Conservation (phyloP, 1,140 invertebrate species). For the Lutraria rhynchaena region DNA sequence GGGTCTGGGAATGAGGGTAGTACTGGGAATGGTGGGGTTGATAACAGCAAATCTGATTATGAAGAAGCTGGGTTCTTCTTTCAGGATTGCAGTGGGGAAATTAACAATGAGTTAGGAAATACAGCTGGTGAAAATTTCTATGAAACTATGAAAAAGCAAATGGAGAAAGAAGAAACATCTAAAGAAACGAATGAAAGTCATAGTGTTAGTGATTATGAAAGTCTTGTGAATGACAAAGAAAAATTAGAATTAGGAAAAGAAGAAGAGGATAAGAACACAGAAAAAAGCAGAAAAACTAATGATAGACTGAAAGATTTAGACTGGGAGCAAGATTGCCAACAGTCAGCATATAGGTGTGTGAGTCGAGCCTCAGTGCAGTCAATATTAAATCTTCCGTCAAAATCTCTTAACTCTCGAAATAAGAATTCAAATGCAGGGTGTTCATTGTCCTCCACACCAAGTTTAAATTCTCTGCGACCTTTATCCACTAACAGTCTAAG, state of each 20-base stretch:
- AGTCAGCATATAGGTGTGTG: constrained; percentile 37
- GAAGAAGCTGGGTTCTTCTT: constrained; percentile 44
- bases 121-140: constrained; percentile 8
- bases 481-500: not conserved
- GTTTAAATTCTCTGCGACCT: constrained; percentile 4
- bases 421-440: constrained; percentile 23
- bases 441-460: not conserved
- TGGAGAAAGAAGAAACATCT: constrained; percentile 10
- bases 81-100: constrained; percentile 9
- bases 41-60: constrained; percentile 12
- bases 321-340: constrained; percentile 35
- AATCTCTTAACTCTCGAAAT: constrained; percentile 49
- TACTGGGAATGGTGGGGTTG: constrained; percentile 2
- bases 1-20: constrained; percentile 27
- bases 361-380: constrained; percentile 48
- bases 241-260: constrained; percentile 1
- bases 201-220: constrained; percentile 32
- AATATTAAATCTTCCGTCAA: constrained; percentile 28
- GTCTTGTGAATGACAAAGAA: constrained; percentile 43
- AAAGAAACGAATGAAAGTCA: constrained; percentile 28
- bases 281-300: not conserved
- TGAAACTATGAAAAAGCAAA: constrained; percentile 35
- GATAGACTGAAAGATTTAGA: not conserved
- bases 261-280: not conserved
- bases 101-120: not conserved